Base-by-base conservation (phyloP, 2,888 invertebrate species). In the Pseudococcus jackbeardsleyi region DNA sequence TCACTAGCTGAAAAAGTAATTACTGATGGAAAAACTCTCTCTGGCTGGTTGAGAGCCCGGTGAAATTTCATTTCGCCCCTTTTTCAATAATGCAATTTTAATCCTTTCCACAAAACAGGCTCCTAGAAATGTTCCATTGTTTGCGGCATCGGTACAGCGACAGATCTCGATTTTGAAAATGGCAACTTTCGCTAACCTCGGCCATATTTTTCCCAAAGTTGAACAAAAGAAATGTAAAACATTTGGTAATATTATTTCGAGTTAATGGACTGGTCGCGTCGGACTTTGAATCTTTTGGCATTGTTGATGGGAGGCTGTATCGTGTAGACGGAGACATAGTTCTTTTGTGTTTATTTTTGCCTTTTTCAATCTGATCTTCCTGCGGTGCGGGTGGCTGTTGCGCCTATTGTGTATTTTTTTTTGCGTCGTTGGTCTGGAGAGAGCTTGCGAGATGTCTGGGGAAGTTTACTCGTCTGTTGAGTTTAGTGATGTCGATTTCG, bases 1-100 rank as follows among this genome's bases (percentile, higher is more conserved):
- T 19, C 19, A 19, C 59, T 33, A 26, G 68, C 68, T 33, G 11
- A 33, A 72, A 72, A 72, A 72, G 68, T 72, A 72, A 72, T 72
- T 72, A 72, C 68, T 15, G 68, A 72, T 59, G 59, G 6, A 72
- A 72, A 26, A 72, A 33, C 22, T 15, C 33, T 33, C 26, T 33
- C 26, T n/a, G n/a, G 26, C 26, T 33, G 26, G 26, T 33, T 33
- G 26, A n/a, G 1, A 33, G 68, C 59, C 59, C 19, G 9, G 68
- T 15, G 68, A 72, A 72, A 72, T 72, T 72, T 64, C 64, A 12
- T n/a, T 46, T 54, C 59, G 59, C 12, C 26, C n/a, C 11, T 72
- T 72, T 72, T 72, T 72, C 68, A 72, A 72, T 72, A 72, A 72
- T 72, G 68, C 68, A 72, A 72, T 72, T 72, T 72, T 72, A 72